Evolutionary conservation across 1,140 invertebrate genomes (phyloP), one percentile per base, ranked within the genome.

Genomic region (Drosophila sulfurigaster): DNA sequence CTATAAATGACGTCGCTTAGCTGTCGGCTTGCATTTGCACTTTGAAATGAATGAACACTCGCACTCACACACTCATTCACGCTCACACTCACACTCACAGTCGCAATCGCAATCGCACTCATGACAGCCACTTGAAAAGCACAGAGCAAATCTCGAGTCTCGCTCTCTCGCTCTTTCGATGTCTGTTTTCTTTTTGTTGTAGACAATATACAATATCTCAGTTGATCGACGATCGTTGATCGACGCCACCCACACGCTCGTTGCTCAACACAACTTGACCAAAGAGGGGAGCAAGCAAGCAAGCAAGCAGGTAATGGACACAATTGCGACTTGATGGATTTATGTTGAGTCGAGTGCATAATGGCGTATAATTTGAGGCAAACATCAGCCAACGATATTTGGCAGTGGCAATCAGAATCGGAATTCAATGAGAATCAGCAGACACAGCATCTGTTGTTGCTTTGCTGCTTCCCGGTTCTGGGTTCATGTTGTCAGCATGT

Each of bases 1-100:
- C 71, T 78, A 77, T 82, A 87, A 87, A 87, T 87, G 83, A 87
- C 83, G 83, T 89, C 83, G 81, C 85, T 87, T 83, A 79, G 81
- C 81, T 85, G 81, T 85, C 81, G 75, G 81, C 78, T 86, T 81
- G 81, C 81, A 85, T 85, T 85, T 85, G 81, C 81, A 83, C 75
- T 79, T 78, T 83, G 64, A 78, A 78, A 78, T 78, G 74, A 85
- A 83, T 85, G 73, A 83, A 32, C 28, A 43, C 30, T 45, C 51
- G 7, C n/a, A 41, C 20, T 43, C 15, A n/a, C 58, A 64, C 60
- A 68, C 56, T 32, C 16, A 45, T 60, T 49, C 25, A 46, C 8
- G 30, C 6, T 38, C 49, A 63, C 48, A 48, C 45, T 64, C 56
- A 64, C 66, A 69, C 43, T 60, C 66, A 68, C 74, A 64, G 57